A percentile compares a stretch with the other conserved stretches of the same genome.
Conservation (phyloP, 2,113 vertebrate genomes). For the Anhinga rufa region DNA sequence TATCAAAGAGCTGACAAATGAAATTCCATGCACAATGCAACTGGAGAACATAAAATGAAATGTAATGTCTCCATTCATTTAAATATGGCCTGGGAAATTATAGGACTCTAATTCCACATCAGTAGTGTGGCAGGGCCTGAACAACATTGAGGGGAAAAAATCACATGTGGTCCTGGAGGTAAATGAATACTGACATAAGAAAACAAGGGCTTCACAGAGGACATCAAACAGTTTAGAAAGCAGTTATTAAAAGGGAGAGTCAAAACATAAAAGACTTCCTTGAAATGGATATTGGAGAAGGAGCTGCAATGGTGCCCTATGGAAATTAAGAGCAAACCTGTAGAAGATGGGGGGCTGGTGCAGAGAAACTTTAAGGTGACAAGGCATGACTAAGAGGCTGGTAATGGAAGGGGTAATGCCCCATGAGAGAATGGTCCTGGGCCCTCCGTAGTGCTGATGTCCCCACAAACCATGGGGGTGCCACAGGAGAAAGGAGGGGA, state of each 20-base stretch:
- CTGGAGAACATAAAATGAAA: neutral
- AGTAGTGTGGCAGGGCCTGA: neutral
- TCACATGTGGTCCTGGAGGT: neutral
- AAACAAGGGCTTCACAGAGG: neutral
- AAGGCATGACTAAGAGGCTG: neutral
- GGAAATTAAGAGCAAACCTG: neutral
- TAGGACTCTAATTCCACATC: neutral
- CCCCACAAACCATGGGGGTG: neutral
- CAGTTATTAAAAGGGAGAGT: neutral
- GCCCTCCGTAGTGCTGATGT: neutral
- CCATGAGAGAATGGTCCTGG: neutral
- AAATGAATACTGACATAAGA: neutral
- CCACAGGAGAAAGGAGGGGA: neutral
- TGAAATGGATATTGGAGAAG: neutral
- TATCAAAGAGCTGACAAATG: neutral
- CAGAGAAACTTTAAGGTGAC: neutral
- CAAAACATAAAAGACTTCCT: neutral
- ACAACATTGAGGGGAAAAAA: neutral
- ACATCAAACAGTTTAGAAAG: neutral
- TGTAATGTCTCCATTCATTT: neutral
- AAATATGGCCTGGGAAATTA: neutral
- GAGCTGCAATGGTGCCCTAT: neutral
- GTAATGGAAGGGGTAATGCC: no score
- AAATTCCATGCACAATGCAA: neutral
- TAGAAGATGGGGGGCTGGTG: neutral